These are phyloP conservation scores for Rallus crepitans DNA, from an alignment of 2,797 vertebrate genomes.

Conservation along the genomic window DNA sequence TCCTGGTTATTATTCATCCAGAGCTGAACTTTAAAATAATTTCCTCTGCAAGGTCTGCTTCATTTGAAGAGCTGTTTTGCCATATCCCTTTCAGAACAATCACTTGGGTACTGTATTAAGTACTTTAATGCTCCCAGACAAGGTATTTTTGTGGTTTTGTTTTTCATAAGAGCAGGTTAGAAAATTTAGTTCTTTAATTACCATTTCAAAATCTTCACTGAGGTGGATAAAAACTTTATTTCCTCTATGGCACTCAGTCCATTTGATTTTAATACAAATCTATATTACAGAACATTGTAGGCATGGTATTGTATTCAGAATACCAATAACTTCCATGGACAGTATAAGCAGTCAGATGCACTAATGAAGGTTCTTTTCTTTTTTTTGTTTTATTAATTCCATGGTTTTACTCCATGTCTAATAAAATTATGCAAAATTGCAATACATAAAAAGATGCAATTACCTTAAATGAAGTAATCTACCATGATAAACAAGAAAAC, in stretches of 20 bases:
- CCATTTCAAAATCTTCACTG: background rate
- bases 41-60: no score
- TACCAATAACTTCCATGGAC: background rate
- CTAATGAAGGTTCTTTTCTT: background rate
- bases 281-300: background rate
- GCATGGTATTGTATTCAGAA: background rate
- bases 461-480: background rate
- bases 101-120: background rate
- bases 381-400: background rate
- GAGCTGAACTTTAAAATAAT: background rate
- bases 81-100: no score
- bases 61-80: no score
- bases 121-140: background rate
- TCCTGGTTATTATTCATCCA: background rate
- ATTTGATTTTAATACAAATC: background rate
- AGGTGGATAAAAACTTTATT: background rate
- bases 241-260: background rate
- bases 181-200: background rate
- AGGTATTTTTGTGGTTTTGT: background rate
- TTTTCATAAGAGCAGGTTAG: background rate
- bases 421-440: constrained; percentile 27
- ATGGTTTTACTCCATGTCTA: background rate
- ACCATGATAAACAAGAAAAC: background rate
- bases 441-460: constrained; percentile 1
- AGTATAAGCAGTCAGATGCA: background rate